Conservation (phyloP, 2,797 vertebrate species). For the Chelon auratus region DNA sequence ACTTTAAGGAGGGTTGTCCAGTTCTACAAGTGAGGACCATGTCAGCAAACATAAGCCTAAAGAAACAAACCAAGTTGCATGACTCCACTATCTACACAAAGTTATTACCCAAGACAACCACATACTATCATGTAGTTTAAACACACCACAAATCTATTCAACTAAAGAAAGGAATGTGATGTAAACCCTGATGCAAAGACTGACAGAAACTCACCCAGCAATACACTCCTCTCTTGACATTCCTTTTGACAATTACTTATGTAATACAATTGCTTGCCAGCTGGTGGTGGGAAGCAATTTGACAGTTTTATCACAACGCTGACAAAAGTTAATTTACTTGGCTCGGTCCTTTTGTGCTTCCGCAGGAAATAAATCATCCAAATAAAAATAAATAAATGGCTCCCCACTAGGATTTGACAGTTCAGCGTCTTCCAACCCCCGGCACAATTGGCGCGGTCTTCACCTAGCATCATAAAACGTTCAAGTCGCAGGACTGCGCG, state of each 20-base stretch:
- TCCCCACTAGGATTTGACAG: slow-evolving; percentile 68
- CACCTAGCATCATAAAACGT: slow-evolving; percentile 60
- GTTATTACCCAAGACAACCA: slow-evolving; percentile 18
- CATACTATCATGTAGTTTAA: slow-evolving; percentile 44
- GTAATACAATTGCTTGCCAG: slow-evolving; percentile 78
- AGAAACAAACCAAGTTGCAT: neutral
- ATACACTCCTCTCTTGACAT: slow-evolving; percentile 68
- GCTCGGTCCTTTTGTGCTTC: slow-evolving; percentile 70
- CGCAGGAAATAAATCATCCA: slow-evolving; percentile 77
- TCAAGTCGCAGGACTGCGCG: slow-evolving; percentile 42
- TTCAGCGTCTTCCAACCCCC: slow-evolving; percentile 63
- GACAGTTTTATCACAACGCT: slow-evolving; percentile 83
- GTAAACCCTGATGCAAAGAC: slow-evolving; percentile 49
- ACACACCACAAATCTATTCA: slow-evolving; percentile 49
- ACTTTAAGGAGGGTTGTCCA: neutral
- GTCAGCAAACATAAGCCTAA: neutral
- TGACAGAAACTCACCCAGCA: slow-evolving; percentile 55
- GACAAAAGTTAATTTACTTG: slow-evolving; percentile 82
- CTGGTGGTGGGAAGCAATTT: slow-evolving; percentile 74
- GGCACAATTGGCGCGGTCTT: slow-evolving; percentile 39
- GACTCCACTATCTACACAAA: slow-evolving; percentile 13
- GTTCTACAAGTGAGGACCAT: too few relatives aligned
- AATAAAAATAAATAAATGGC: slow-evolving; percentile 78
- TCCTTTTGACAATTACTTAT: slow-evolving; percentile 80
- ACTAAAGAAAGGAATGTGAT: slow-evolving; percentile 35